Base-by-base conservation (phyloP, 1,140 invertebrate species). In the Phortica variegata region DNA sequence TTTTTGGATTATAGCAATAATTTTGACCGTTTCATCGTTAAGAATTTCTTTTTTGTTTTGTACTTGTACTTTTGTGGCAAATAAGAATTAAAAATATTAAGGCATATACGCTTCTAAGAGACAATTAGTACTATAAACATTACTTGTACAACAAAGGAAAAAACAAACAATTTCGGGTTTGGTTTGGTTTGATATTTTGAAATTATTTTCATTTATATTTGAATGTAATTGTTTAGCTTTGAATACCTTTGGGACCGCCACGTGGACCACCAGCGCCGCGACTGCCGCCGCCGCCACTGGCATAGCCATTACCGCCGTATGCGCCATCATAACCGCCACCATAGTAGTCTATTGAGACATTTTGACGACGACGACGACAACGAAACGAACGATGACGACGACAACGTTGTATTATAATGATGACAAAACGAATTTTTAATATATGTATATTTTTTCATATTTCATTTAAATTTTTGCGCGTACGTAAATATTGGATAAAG, bases 161-260 rank as follows among this genome's bases (percentile, higher is more conserved):
- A 44, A 21, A 34, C 39, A 23, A 54, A 18, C 23, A 38, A 41
- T 36, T 42, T 39, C 19, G 45, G 50, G 41, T 20, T 29, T 47
- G 49, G 43, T 57, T 45, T 55, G 21, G 32, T 26, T 37, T 56
- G 26, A 44, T 47, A 50, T 33, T 46, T 55, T 43, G 34, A 29
- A 41, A 17, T 52, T 43, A 23, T 21, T 43, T 38, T 16, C 31
- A 38, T 32, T 39, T 17, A 17, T 19, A 51, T 37, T 44, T 46
- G 23, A 37, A 37, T 43, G 52, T 58, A 34, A n/a, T 50, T 56
- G 37, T 40, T 49, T 42, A 20, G 40, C 46, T 10, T 29, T 58
- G 54, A 47, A 69, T 73, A 73, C 72, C 72, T 75, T 75, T 75
- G 49, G 68, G 65, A 62, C 72, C 72, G 50, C 71, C 70, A 45